phyloP scores from a whole-genome alignment of 2,113 vertebrate species.

The Pithys albifrons region DNA sequence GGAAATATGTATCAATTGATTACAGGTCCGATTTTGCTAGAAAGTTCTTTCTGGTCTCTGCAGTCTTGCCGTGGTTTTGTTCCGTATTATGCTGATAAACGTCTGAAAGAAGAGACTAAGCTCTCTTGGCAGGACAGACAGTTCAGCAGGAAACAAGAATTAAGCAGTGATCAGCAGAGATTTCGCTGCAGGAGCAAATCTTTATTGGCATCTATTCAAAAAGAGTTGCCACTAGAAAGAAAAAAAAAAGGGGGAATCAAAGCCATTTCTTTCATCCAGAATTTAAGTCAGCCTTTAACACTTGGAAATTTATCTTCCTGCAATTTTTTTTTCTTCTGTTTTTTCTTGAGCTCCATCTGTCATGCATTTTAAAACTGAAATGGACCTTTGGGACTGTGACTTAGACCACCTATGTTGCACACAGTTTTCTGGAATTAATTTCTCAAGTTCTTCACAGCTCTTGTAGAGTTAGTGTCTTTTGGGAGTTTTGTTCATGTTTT shows the following conservation, averaged over 20 bases:
- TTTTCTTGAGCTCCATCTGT: background rate
- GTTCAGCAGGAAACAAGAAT: constrained; percentile 19
- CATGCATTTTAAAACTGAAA: background rate
- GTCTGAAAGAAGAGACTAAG: background rate
- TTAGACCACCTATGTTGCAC: background rate
- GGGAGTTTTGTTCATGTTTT: background rate
- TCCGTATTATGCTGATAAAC: background rate
- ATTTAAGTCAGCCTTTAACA: constrained; percentile 11
- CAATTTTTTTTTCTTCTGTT: background rate
- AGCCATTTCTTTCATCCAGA: background rate
- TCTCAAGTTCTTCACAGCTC: background rate
- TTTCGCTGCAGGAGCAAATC: constrained; percentile 24
- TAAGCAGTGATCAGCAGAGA: constrained; percentile 19
- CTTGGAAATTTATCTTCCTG: background rate
- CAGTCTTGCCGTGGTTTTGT: background rate
- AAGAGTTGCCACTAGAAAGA: constrained; percentile 2
- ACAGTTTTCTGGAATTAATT: background rate
- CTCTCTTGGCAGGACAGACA: background rate
- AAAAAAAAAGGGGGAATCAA: background rate
- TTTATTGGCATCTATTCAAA: constrained; percentile 27
- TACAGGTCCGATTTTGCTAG: background rate
- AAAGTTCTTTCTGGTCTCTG: background rate
- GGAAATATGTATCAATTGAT: background rate
- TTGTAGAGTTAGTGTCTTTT: background rate
- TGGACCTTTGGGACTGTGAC: background rate